Conservation (phyloP, 2,797 vertebrate genomes). For the Urophycis tenuis region DNA sequence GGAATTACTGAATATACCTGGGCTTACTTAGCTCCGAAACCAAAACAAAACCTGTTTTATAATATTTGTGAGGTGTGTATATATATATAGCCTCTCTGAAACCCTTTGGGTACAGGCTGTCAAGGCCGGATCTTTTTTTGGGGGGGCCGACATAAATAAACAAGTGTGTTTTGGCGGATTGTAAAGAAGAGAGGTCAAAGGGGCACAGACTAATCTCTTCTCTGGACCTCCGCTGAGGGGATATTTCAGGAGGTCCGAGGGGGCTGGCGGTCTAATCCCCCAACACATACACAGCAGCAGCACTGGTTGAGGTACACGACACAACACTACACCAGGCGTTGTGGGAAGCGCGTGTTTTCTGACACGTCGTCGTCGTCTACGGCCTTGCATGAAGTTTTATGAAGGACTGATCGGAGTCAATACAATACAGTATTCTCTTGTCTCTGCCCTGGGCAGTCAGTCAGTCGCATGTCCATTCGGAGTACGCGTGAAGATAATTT, state of each 20-base stretch:
- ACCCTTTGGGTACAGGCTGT: not conserved
- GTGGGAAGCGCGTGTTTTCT: too few species aligned
- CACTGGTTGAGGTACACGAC: not conserved
- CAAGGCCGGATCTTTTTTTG: not conserved
- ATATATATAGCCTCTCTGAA: not conserved
- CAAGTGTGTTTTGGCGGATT: conserved; percentile 4
- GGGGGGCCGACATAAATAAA: conserved; percentile 1
- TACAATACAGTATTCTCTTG: too few species aligned
- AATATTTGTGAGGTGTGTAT: too few species aligned
- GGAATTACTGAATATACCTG: too few species aligned
- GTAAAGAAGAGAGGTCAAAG: conserved; percentile 10
- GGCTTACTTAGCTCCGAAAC: too few species aligned
- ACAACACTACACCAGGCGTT: not conserved
- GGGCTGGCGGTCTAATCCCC: conserved; percentile 42
- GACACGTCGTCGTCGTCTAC: too few species aligned
- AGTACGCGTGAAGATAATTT: not conserved
- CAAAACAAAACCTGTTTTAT: too few species aligned
- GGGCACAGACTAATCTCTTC: conserved; percentile 9
- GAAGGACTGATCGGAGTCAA: too few species aligned
- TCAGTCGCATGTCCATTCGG: not conserved
- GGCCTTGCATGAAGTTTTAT: too few species aligned
- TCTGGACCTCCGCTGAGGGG: not conserved
- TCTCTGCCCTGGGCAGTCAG: too few species aligned
- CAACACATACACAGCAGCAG: not conserved
- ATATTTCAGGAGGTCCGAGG: conserved; percentile 33